Evolutionary conservation across 2,113 vertebrate genomes (phyloP).

Genomic region (Motacilla alba): DNA sequence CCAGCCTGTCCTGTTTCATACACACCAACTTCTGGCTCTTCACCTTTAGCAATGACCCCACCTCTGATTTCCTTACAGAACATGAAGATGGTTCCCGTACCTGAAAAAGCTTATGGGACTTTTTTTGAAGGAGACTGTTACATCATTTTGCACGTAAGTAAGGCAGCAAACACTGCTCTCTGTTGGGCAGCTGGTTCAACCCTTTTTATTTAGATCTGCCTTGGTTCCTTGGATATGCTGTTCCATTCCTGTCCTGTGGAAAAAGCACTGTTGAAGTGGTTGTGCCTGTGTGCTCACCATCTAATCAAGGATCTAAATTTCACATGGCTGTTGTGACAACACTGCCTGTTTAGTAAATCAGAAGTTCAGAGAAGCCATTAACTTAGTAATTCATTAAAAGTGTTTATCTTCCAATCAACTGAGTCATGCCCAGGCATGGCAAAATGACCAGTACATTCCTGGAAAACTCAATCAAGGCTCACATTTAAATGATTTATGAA

Average conservation of each 20-base stretch:
- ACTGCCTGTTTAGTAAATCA: not conserved
- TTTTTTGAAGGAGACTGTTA: constrained; percentile 93
- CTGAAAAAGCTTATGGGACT: constrained; percentile 80
- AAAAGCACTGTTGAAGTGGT: not conserved
- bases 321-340: not conserved
- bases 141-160: constrained; percentile 83
- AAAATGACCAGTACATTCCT: not conserved
- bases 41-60: not conserved
- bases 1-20: not conserved
- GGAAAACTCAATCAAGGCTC: not conserved
- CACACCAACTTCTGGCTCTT: not conserved
- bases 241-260: not conserved
- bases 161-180: not conserved
- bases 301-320: not conserved
- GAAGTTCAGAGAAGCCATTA: not conserved
- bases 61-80: constrained; percentile 69
- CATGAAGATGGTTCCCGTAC: constrained; percentile 85
- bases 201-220: not conserved
- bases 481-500: not conserved
- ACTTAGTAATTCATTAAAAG: not conserved
- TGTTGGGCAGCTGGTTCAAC: not conserved
- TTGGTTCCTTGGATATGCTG: not conserved
- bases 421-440: not conserved
- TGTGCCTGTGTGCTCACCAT: not conserved
- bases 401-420: not conserved